Evolutionary conservation across 2,797 vertebrate genomes (phyloP), one percentile per base, ranked within the genome.

Genomic region (Salmo trutta): DNA sequence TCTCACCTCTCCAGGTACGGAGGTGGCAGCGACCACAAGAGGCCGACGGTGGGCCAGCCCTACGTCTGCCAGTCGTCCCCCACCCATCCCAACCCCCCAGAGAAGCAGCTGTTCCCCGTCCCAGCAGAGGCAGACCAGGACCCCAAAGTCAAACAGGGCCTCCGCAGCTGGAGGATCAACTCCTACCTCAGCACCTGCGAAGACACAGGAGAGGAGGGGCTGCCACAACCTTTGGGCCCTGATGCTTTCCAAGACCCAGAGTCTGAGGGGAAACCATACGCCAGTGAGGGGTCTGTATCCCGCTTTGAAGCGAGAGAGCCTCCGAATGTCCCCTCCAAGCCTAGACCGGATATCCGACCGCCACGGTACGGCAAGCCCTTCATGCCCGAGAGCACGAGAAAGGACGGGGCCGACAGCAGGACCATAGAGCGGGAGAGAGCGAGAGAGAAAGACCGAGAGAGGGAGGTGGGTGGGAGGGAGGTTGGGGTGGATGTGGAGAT

Each of bases 101-200:
- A 97, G 62, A 95, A 93, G 83, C 91, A 94, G 70, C 83, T 82
- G 12, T 92, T 96, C 21, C 85, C 86, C 0, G 94, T 94, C 74
- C 85, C 92, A 3, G 78, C 83, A 54, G 95, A 96, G n/a, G 92
- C 93, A 0, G 95, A 92, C 75, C 88, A 96, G 76, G 98, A 99
- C 75, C 74, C 84, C 33, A 95, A 73, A 79, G 86, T 94, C 3
- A 95, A 92, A 73, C 95, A 97, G 0, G 98, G 98, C 16, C 83
- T 99, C 67, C 93, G 98, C 15, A 96, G 93, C 81, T 99, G 97
- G 97, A 96, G 98, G 88, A 96, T 99, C 1, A 88, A 95, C 70
- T 99, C 98, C 0, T 99, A 96, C 85, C 93, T 99, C n/a, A 98
- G 94, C 1, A 90, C 95, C 0, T 96, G 88, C 84, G 97, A 98